Base-by-base conservation (phyloP, 2,797 vertebrate genomes). In the Harpagifer antarcticus region DNA sequence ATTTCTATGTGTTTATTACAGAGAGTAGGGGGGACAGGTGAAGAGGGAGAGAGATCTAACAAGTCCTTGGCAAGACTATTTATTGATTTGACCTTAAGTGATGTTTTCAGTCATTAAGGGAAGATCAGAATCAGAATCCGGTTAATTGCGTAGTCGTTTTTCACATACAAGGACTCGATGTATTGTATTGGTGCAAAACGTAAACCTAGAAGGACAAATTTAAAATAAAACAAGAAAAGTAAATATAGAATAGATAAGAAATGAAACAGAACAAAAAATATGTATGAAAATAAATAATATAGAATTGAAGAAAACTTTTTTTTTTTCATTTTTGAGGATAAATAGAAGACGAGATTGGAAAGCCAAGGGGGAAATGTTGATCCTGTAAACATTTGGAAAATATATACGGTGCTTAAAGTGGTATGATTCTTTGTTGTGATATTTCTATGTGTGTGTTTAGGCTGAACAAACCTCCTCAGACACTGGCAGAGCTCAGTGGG, bases 401-500 rank as follows among this genome's bases (percentile, higher is more conserved):
- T 62, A n/a, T 19, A 0, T 27, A n/a, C 33, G 63, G 6, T 64
- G 31, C 12, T 61, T 15, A 69, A 53, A 14, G 10, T 12, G 17
- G 11, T 72, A 9, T 58, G 15, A 16, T 2, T 68, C 3, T 20
- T 20, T 59, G 4, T 47, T 69, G 1, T 71, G 16, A 67, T 76
- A 13, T 83, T 27, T 83, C 7, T 76, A 12, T 75, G 9, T 83
- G 9, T 83, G 14, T 70, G 53, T 86, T 23, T 75, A 92, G 92
- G 72, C 47, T 92, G 44, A 66, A 7, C 17, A 55, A 60, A 61
- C 27, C 68, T 0, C 89, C 90, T 1, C 76, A 83, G 66, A 91
- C 85, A 10, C 78, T 91, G 68, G 43, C 5, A 0, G 84, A 91
- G 27, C 87, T 93, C 6, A 49, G 17, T 13, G 84, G 89, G 49